Base-by-base conservation (phyloP, 2,113 vertebrate species). In the Centrocercus urophasianus region DNA sequence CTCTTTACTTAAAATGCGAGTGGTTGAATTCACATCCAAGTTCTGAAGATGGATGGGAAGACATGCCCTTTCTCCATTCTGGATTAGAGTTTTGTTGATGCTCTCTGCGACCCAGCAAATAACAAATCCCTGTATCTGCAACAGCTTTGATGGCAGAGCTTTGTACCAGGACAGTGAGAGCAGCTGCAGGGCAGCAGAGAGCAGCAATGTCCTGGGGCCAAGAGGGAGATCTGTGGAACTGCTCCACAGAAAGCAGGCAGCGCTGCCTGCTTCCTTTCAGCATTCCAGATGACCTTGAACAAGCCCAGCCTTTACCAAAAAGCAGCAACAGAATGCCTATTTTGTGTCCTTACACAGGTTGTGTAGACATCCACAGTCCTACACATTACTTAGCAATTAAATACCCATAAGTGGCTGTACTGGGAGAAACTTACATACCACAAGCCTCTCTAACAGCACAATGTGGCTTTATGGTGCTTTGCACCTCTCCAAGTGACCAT, bases 241-340 rank as follows among this genome's bases (percentile, higher is more conserved):
- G 42, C 50, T 77, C 15, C 6, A 22, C 45, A 47, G n/a, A 32
- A 65, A 91, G 40, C 0, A 1, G 18, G 45, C 91, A 83, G 30
- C 0, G 0, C 15, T 30, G 4, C 30, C 10, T 71, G 20, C 61
- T 18, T 36, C 60, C 57, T 42, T 61, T 17, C 47, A 48, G 7
- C 36, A 6, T 32, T 82, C 38, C 19, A 36, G 15, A 19, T n/a
- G 34, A 48, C 38, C 47, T 60, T 42, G 18, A 82, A 45, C 11
- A 40, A 78, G 34, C 11, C 28, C 34, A 42, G 10, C 15, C 20
- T 78, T 59, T 91, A 52, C 38, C 74, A 42, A 0, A 4, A 30
- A n/a, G 22, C 11, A 12, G 24, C 20, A 65, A 22, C 7, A 36
- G 10, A 89, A 74, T 4, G 14, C 8, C 52, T 48, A 4, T 22